Evolutionary conservation across 2,888 invertebrate genomes (phyloP), one percentile per base, ranked within the genome.

Genomic region (Flabesymbios commensalis): DNA sequence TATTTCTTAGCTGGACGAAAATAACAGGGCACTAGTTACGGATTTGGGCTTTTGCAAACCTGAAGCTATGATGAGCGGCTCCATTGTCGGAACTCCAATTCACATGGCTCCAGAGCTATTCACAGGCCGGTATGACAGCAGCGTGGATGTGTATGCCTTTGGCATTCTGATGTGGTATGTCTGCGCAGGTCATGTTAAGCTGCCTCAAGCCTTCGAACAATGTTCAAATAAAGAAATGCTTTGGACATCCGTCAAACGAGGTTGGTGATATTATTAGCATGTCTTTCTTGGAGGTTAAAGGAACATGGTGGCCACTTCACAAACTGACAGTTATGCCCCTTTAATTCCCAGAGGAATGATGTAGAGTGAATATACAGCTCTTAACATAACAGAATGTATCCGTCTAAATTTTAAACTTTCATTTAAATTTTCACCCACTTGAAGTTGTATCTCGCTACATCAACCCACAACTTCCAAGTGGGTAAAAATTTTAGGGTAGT

Each of bases 51-150:
- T 94, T 85, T 93, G 93, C 77, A 91, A 93, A 66, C 91, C 92
- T 1, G 92, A 91, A 78, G 92, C 93, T 1, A 91, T 93, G 87
- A 90, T 94, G 88, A 91, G 91, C 0, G 93, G 93, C 1, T 92
- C 92, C 65, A 88, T 93, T 64, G 93, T 93, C 28, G 93, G 83
- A n/a, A 83, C 83, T 4, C 94, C 93, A 0, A 90, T 92, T 61
- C 93, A 94, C 81, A 93, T 94, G 93, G 93, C 93, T 14, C 94
- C 94, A 0, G 93, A 94, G 80, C 85, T 94, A 54, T 86, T 93
- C 63, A 88, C 56, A 17, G 91, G 92, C 39, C 87, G 88, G 65
- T 93, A 93, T 75, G 90, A 92, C 77, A 89, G 89, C 64, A 88
- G 88, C 63, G 93, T 94, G 7, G 93, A 94, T 75, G 90, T 93